phyloP scores from a whole-genome alignment of 1,140 invertebrate species.

The Hycleus phaleratus region DNA sequence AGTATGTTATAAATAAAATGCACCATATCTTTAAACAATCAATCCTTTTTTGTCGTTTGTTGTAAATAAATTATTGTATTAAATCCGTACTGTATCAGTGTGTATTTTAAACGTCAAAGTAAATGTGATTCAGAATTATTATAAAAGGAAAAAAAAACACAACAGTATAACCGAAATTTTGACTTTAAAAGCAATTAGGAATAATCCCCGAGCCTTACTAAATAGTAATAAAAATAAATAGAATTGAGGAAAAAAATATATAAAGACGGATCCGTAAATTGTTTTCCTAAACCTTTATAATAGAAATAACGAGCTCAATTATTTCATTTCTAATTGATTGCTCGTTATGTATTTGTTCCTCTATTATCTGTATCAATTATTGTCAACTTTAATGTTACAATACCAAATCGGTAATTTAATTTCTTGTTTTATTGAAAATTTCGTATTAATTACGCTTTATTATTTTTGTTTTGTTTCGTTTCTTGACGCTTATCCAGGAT shows the following conservation, averaged over 20 bases:
- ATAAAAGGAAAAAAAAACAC: background rate
- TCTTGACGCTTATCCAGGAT: slow-evolving; percentile 13
- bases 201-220: slow-evolving; percentile 18
- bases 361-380: no score
- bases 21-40: no score
- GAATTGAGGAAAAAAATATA: background rate
- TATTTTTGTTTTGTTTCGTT: background rate
- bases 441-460: slow-evolving; percentile 4
- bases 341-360: no score
- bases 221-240: slow-evolving; percentile 18
- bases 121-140: slow-evolving; percentile 15
- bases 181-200: slow-evolving; percentile 18
- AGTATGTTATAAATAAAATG: no score
- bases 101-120: slow-evolving; percentile 3
- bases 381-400: slow-evolving; percentile 8
- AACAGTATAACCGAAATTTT: background rate
- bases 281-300: background rate
- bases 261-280: slow-evolving; percentile 1
- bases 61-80: no score
- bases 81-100: no score
- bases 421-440: slow-evolving; percentile 1
- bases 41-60: no score
- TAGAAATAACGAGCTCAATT: no score
- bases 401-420: slow-evolving; percentile 24
- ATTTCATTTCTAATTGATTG: no score